Evolutionary conservation across 1,140 invertebrate genomes (phyloP).

Genomic region (Gerris buenoi): DNA sequence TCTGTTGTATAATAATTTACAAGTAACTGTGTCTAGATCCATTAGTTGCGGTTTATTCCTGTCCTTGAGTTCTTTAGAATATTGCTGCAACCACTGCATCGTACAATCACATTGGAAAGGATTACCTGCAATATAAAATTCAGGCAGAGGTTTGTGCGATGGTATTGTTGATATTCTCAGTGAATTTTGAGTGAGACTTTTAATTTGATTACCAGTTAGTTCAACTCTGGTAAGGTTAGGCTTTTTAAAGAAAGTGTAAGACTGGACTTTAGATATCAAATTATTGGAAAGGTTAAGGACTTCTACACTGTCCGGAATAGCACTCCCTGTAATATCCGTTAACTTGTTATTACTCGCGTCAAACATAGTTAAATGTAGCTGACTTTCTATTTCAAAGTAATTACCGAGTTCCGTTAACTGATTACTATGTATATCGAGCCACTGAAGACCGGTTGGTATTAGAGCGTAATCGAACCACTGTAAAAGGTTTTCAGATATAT

Average conservation of each 20-base stretch:
- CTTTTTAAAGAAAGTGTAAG: constrained; percentile 86
- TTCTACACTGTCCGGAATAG: constrained; percentile 75
- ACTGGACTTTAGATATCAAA: constrained; percentile 69
- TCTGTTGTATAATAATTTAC: constrained; percentile 70
- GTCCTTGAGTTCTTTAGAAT: constrained; percentile 52
- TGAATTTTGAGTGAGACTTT: constrained; percentile 70
- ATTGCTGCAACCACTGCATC: constrained; percentile 69
- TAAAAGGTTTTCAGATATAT: constrained; percentile 78
- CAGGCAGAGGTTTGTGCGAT: constrained; percentile 57
- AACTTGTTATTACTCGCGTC: constrained; percentile 74
- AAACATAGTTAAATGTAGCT: constrained; percentile 63
- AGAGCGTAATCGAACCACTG: constrained; percentile 81
- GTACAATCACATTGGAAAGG: constrained; percentile 80
- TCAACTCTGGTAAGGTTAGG: constrained; percentile 76
- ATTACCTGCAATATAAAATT: constrained; percentile 82
- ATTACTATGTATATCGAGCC: constrained; percentile 79
- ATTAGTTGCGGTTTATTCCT: constrained; percentile 71
- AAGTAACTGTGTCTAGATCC: constrained; percentile 75
- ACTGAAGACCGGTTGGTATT: constrained; percentile 74
- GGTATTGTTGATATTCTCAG: constrained; percentile 65
- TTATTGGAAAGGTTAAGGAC: constrained; percentile 73
- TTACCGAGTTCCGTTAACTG: constrained; percentile 75
- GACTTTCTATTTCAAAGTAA: constrained; percentile 73
- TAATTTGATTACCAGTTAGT: constrained; percentile 68
- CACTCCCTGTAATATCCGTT: constrained; percentile 59